These are phyloP conservation scores for Melanotaenia nigrans DNA, from an alignment of 2,797 vertebrate genomes.

Conservation along the genomic window DNA sequence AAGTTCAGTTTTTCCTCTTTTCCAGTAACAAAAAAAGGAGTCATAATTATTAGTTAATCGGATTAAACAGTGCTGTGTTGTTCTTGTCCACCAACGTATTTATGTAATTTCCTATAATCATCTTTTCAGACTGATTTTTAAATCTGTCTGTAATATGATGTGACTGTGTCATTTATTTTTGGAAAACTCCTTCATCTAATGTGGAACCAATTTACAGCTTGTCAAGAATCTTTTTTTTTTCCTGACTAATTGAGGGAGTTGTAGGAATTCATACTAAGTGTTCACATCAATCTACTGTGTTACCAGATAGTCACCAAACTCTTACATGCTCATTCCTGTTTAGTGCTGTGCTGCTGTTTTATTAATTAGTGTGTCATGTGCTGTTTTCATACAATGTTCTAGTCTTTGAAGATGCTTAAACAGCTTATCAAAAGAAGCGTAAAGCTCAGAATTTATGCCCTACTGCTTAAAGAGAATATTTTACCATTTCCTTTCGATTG, in stretches of 20 bases:
- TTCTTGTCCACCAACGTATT: conserved; percentile 56
- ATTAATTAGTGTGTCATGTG: conserved; percentile 9
- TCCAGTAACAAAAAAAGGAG: conserved; percentile 51
- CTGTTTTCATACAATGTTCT: conserved; percentile 45
- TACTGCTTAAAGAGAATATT: conserved; percentile 47
- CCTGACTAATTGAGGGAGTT: conserved; percentile 37
- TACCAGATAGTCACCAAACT: conserved; percentile 31
- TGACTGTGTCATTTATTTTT: conserved; percentile 61
- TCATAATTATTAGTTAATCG: conserved; percentile 75
- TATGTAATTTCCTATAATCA: conserved; percentile 67
- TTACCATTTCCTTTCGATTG: conserved; percentile 69
- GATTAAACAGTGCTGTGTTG: conserved; percentile 72
- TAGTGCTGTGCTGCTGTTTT: conserved; percentile 27
- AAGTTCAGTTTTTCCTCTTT: conserved; percentile 48
- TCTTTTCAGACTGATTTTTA: conserved; percentile 58
- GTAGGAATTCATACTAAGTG: conserved; percentile 16
- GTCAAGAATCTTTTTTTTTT: conserved; percentile 60
- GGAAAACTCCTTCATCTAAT: conserved; percentile 66
- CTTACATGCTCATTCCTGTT: conserved; percentile 3
- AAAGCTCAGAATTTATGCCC: conserved; percentile 36
- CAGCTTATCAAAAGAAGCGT: conserved; percentile 52
- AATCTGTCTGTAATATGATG: conserved; percentile 60
- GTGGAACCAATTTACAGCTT: conserved; percentile 73
- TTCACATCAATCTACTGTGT: conserved; percentile 24
- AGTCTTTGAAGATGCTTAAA: conserved; percentile 62